These are phyloP conservation scores for Atherinosoma microstoma DNA, from an alignment of 2,797 vertebrate species.

Conservation along the genomic window DNA sequence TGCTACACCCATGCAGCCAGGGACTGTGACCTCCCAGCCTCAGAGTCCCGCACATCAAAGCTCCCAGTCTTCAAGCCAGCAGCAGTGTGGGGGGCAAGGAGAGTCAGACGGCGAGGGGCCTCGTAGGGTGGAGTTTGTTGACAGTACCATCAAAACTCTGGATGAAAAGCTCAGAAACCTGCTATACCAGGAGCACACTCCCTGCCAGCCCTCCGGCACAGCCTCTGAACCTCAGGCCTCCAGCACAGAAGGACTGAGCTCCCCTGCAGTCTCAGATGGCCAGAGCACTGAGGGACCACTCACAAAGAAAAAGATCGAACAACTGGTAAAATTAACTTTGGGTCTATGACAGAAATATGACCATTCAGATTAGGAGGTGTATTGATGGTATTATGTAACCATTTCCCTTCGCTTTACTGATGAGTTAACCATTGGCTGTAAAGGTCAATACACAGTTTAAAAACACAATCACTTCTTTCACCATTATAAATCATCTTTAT, in stretches of 20 bases:
- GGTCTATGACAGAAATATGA: conserved; percentile 23
- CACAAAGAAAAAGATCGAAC: conserved; percentile 77
- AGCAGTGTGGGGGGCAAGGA: conserved; percentile 83
- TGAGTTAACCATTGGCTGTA: conserved; percentile 51
- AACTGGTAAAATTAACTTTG: conserved; percentile 73
- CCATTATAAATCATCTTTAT: conserved; percentile 26
- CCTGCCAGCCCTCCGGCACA: conserved; percentile 67
- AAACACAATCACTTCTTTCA: conserved; percentile 40
- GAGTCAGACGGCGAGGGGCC: conserved; percentile 93
- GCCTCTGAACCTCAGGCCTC: conserved; percentile 65
- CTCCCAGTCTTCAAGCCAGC: conserved; percentile 74
- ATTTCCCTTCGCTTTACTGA: conserved; percentile 24
- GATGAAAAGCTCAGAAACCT: conserved; percentile 95
- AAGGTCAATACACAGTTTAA: conserved; percentile 42
- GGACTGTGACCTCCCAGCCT: conserved; percentile 80
- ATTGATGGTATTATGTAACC: conserved; percentile 31
- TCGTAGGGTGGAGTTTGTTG: conserved; percentile 91
- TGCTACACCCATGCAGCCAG: conserved; percentile 71
- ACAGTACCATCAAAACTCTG: conserved; percentile 94
- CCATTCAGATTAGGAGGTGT: conserved; percentile 15
- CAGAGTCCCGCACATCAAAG: conserved; percentile 84
- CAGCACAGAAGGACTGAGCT: conserved; percentile 78
- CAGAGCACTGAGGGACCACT: conserved; percentile 77
- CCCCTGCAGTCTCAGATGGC: conserved; percentile 74
- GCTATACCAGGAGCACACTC: conserved; percentile 88